Conservation (phyloP, 2,113 vertebrate genomes). For the Sorex fumeus region DNA sequence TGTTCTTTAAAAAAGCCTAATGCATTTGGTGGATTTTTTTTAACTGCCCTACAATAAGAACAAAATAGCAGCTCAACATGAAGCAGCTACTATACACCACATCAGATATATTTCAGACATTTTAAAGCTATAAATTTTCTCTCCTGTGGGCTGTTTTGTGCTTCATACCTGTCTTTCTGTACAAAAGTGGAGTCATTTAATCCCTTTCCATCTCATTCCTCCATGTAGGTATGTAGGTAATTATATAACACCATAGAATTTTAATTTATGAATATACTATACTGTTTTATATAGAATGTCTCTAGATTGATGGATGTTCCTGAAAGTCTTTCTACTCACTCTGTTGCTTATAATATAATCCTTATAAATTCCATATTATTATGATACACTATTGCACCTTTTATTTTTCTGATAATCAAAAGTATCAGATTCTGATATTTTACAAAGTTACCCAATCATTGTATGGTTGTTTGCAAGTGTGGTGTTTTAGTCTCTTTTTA, state of each 20-base stretch:
- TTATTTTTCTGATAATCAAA: background rate
- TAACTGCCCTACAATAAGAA: background rate
- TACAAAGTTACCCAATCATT: background rate
- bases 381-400: background rate
- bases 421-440: background rate
- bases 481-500: background rate
- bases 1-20: constrained; percentile 65
- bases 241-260: background rate
- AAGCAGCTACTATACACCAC: constrained; percentile 11
- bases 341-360: background rate
- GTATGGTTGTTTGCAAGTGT: background rate
- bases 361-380: background rate
- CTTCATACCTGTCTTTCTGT: constrained; percentile 41
- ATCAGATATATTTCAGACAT: constrained; percentile 53
- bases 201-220: background rate
- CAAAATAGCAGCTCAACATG: constrained; percentile 35
- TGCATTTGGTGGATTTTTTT: background rate
- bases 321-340: background rate
- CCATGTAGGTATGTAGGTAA: background rate
- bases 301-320: background rate
- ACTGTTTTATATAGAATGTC: background rate
- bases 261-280: constrained; percentile 10
- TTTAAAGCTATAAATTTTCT: constrained; percentile 54
- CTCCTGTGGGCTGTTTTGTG: background rate
- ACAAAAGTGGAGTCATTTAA: constrained; percentile 63